Conservation (phyloP, 2,113 vertebrate genomes). For the Mellivora capensis region DNA sequence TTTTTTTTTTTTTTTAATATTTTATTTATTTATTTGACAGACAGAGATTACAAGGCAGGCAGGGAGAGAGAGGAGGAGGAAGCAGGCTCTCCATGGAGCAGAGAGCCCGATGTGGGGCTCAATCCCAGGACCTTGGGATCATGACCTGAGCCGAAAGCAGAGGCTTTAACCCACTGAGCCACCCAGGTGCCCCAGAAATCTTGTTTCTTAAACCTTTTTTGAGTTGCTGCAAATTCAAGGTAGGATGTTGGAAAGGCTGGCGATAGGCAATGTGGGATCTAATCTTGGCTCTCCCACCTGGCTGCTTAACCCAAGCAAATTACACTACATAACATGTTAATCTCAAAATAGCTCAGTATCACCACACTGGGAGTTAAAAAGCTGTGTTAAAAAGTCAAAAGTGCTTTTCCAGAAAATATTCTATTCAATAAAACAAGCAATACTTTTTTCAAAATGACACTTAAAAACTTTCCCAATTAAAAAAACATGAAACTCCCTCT, state of each 20-base stretch:
- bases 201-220: not conserved
- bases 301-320: not conserved
- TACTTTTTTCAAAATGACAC: not conserved
- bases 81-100: too few species aligned
- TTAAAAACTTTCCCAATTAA: not conserved
- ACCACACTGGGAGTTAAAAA: constrained; percentile 13
- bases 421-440: not conserved
- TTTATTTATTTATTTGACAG: too few species aligned
- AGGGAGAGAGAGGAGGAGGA: too few species aligned
- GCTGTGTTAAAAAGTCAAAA: not conserved
- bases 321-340: not conserved
- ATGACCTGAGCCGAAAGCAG: too few species aligned
- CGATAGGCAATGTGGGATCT: not conserved
- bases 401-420: not conserved
- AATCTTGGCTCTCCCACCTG: not conserved
- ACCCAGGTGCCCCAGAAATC: too few species aligned
- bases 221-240: not conserved
- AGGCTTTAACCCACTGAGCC: too few species aligned
- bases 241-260: not conserved
- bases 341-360: not conserved
- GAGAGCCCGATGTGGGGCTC: too few species aligned
- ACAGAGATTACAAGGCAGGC: too few species aligned
- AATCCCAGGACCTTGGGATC: too few species aligned
- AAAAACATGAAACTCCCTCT: not conserved
- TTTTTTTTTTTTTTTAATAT: too few species aligned